Evolutionary conservation across 2,797 vertebrate genomes (phyloP), one percentile per base, ranked within the genome.

Genomic region (Gallinago solitaria): DNA sequence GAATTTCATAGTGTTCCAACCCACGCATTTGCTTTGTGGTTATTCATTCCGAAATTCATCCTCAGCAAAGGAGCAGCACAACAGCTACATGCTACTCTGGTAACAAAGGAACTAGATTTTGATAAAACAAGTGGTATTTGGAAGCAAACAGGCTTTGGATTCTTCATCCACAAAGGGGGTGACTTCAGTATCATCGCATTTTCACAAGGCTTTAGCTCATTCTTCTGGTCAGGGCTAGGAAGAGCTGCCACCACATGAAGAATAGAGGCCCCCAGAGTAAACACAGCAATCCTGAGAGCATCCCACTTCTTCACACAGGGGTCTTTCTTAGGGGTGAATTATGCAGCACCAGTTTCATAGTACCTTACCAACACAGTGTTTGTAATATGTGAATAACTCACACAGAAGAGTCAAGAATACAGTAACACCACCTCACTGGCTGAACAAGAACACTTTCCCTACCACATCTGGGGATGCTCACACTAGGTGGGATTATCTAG

Each of bases 351-450:
- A 33, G 23, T 47, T 61, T 12, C 4, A 1, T 9, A 32, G 53
- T 7, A 53, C 21, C 24, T 35, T 30, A 8, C 19, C 25, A 32
- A 10, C 0, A 0, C 0, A 18, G 60, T 13, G 30, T 41, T 23
- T 32, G 27, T 15, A 10, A 39, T 1, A 6, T 1, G 0, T 0
- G 2, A 63, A 9, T 9, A 79, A 48, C 37, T 50, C 28, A 1
- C 25, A 4, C 0, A 7, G 17, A 61, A 28, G 12, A 57, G 28
- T 7, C 10, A 33, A 9, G 41, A 43, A 39, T 1, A 24, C 12
- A 17, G 9, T 3, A 23, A 11, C n/a, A 21, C 11, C 3, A 1
- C 30, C 48, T 25, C 32, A 6, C 19, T 5, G 15, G 30, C 25
- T 13, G n/a, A 60, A 43, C 18, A 25, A 24, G 43, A 92, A 25